Evolutionary conservation across 1,140 invertebrate genomes (phyloP).

Genomic region (Leptonema lineaticorne): DNA sequence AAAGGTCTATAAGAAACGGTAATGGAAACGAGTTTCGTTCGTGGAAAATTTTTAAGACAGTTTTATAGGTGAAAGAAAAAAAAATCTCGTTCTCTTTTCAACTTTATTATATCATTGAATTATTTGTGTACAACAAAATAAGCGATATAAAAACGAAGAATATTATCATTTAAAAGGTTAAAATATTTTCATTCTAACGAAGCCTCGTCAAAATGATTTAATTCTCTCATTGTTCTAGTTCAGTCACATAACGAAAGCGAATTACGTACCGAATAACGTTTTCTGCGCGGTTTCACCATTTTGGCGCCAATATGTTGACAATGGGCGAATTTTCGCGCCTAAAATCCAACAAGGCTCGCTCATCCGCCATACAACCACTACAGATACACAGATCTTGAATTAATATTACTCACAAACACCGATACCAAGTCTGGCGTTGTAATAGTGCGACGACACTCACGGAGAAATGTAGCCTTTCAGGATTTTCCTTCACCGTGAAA

Average conservation of each 20-base stretch:
- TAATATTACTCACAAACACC: too few species aligned
- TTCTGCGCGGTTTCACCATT: not conserved
- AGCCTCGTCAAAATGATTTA: not conserved
- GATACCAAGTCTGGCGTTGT: too few species aligned
- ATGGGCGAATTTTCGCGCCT: not conserved
- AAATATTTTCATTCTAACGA: too few species aligned
- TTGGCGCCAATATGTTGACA: not conserved
- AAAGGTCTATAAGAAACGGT: slow-evolving; percentile 17
- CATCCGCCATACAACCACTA: too few species aligned
- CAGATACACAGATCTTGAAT: too few species aligned
- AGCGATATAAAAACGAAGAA: not conserved
- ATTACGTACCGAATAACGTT: too few species aligned
- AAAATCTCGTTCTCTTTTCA: not conserved
- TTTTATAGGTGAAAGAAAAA: not conserved
- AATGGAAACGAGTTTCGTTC: slow-evolving; percentile 6
- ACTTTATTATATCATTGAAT: not conserved
- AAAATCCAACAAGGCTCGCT: slow-evolving; percentile 15
- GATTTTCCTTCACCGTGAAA: slow-evolving; percentile 30
- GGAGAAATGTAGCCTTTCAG: slow-evolving; percentile 16
- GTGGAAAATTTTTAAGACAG: not conserved
- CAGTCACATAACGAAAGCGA: not conserved
- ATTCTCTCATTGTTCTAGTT: not conserved
- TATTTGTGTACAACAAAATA: not conserved
- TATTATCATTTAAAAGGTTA: not conserved
- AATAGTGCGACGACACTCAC: too few species aligned